These are phyloP conservation scores for Lamellibrachia luymesi DNA, from an alignment of 1,140 invertebrate genomes.

Conservation along the genomic window DNA sequence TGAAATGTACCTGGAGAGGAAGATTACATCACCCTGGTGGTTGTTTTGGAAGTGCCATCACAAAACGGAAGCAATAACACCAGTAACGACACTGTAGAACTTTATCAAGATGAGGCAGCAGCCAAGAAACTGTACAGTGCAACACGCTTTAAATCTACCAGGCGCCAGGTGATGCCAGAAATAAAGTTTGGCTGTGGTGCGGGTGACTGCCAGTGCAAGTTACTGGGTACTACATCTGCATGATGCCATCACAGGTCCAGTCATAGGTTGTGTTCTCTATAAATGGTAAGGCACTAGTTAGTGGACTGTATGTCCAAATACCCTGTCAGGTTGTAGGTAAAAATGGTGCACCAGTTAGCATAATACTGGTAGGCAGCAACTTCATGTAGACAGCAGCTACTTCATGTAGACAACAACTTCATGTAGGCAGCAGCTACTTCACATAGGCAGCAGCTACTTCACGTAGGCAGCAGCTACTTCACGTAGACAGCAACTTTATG, in stretches of 20 bases:
- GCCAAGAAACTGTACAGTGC: neutral
- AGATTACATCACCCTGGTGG: too few species aligned
- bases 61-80: neutral
- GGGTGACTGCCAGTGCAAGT: neutral
- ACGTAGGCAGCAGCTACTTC: too few species aligned
- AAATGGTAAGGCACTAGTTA: neutral
- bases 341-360: neutral
- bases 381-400: too few species aligned
- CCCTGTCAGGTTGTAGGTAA: neutral
- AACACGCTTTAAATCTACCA: neutral
- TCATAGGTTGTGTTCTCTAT: neutral
- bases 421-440: too few species aligned
- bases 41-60: neutral
- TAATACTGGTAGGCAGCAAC: too few species aligned
- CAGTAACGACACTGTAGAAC: neutral
- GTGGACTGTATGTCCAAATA: neutral
- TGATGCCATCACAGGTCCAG: neutral
- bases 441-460: too few species aligned
- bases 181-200: neutral
- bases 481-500: too few species aligned
- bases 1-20: too few species aligned
- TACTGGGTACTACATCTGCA: neutral
- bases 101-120: neutral
- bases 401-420: too few species aligned
- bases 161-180: neutral